Conservation (phyloP, 2,113 vertebrate genomes). For the Puffinus mauretanicus region DNA sequence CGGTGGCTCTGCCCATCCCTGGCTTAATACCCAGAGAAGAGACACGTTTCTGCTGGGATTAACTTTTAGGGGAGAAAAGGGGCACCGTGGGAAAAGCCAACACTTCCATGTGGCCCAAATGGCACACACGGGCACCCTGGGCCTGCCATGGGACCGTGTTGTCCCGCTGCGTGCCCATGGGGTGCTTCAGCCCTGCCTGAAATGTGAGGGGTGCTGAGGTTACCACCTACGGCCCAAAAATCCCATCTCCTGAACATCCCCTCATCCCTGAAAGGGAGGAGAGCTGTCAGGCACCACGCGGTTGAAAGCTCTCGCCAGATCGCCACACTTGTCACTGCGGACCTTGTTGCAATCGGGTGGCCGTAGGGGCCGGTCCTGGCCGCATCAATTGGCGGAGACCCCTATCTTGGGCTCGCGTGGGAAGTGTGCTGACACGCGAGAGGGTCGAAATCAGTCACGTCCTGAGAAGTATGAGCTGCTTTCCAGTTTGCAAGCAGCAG, state of each 20-base stretch:
- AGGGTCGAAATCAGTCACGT: background rate
- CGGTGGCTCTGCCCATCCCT: background rate
- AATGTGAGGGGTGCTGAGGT: background rate
- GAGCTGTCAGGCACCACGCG: rapidly evolving
- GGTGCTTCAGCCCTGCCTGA: background rate
- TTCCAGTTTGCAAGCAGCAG: background rate
- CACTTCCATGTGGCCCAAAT: background rate
- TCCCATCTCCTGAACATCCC: background rate
- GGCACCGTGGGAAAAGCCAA: background rate
- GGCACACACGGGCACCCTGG: rapidly evolving
- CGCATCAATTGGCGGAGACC: background rate
- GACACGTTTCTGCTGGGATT: background rate
- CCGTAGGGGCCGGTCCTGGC: rapidly evolving
- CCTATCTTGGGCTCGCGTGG: rapidly evolving
- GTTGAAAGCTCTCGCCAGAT: rapidly evolving
- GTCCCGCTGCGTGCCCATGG: background rate
- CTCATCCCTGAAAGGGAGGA: background rate
- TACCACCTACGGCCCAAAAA: background rate
- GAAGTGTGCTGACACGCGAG: background rate
- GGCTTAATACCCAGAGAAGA: background rate
- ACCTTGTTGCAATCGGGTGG: rapidly evolving
- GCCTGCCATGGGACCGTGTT: background rate
- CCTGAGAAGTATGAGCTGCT: background rate
- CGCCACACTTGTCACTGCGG: rapidly evolving
- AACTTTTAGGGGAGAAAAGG: background rate